Conservation (phyloP, 1,140 invertebrate species). For the Zaprionus nigranus region DNA sequence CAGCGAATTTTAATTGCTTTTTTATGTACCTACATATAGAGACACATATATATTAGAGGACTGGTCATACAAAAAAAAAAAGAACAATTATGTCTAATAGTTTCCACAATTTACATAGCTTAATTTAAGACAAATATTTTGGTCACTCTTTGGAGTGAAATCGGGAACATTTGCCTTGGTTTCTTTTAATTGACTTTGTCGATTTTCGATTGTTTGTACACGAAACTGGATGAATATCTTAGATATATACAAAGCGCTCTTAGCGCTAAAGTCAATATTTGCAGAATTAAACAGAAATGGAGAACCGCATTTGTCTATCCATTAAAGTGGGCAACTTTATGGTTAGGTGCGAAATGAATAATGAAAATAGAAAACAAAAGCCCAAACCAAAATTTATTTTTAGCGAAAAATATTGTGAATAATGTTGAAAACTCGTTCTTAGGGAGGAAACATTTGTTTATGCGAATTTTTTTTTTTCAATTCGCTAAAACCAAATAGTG, state of each 20-base stretch:
- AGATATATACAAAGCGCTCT: constrained; percentile 47
- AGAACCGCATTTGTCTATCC: constrained; percentile 42
- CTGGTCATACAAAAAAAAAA: constrained; percentile 26
- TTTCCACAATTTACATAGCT: constrained; percentile 62
- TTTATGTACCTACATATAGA: constrained; percentile 32
- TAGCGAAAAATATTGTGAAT: constrained; percentile 48
- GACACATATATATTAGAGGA: constrained; percentile 7
- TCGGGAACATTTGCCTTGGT: constrained; percentile 10
- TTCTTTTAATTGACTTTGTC: constrained; percentile 56
- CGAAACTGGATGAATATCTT: constrained; percentile 57
- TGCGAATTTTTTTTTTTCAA: constrained; percentile 44
- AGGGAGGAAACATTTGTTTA: constrained; percentile 70
- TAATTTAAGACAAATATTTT: constrained; percentile 68
- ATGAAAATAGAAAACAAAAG: neutral
- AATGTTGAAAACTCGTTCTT: constrained; percentile 43
- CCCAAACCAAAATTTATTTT: constrained; percentile 52
- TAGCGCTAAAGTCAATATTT: constrained; percentile 71
- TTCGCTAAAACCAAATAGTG: constrained; percentile 35
- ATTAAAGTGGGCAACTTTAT: constrained; percentile 71
- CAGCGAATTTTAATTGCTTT: constrained; percentile 57
- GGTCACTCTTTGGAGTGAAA: constrained; percentile 33
- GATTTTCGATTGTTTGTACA: constrained; percentile 34
- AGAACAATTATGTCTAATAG: constrained; percentile 45
- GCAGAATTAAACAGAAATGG: constrained; percentile 36
- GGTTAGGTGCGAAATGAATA: constrained; percentile 75